Conservation (phyloP, 2,797 vertebrate species). For the Carduelis carduelis region DNA sequence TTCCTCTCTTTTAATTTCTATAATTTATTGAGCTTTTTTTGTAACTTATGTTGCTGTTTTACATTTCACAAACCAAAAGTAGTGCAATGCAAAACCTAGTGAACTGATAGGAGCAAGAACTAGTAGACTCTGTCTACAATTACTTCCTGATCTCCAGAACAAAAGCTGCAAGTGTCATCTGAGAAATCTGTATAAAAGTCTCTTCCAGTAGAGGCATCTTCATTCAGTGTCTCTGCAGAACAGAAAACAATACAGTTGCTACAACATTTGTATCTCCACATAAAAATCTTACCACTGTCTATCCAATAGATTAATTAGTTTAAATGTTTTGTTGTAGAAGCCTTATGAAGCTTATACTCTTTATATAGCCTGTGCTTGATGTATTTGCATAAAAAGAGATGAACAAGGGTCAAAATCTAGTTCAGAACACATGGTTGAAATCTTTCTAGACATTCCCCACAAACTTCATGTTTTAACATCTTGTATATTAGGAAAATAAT, state of each 20-base stretch:
- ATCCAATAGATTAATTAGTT: background rate
- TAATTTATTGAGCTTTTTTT: background rate
- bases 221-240: background rate
- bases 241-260: background rate
- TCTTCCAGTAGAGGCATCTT: background rate
- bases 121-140: background rate
- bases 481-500: background rate
- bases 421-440: background rate
- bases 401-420: background rate
- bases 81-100: background rate
- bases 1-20: background rate
- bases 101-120: background rate
- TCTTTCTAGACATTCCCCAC: background rate
- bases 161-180: rapidly evolving
- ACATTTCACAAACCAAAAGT: background rate
- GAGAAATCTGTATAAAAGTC: background rate
- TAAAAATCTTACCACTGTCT: background rate
- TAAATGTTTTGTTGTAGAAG: background rate
- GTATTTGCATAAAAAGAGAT: background rate
- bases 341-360: background rate
- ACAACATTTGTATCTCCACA: background rate
- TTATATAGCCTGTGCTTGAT: background rate
- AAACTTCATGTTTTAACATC: background rate
- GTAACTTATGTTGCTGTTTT: background rate
- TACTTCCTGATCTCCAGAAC: background rate